Evolutionary conservation across 2,888 invertebrate species (phyloP).

Genomic region (Caenorhabditis japonica): DNA sequence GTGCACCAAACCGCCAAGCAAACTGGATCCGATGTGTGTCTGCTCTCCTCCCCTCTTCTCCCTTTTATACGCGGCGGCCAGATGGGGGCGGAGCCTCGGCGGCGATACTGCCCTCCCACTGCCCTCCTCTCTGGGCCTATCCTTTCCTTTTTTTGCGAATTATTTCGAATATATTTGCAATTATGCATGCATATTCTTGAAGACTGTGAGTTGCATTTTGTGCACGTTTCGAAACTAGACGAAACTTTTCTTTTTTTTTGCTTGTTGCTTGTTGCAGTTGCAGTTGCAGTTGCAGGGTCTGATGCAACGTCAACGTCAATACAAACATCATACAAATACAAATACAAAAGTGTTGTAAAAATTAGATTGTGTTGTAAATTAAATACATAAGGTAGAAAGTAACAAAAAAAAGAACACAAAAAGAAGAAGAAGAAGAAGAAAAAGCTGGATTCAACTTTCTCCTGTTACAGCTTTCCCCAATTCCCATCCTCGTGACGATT

Average conservation of each 20-base stretch:
- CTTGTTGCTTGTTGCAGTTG: too few relatives aligned
- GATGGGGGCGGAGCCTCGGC: constrained; percentile 37
- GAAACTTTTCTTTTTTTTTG: constrained; percentile 2
- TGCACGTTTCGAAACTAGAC: not conserved
- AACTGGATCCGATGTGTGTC: constrained; percentile 55
- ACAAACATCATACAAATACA: too few relatives aligned
- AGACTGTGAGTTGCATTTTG: not conserved
- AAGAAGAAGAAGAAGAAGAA: too few relatives aligned
- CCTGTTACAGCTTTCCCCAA: too few relatives aligned
- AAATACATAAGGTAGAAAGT: too few relatives aligned
- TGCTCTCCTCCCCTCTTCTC: constrained; percentile 49
- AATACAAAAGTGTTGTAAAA: constrained; percentile 27
- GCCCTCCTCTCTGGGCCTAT: constrained; percentile 27
- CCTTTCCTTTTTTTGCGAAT: constrained; percentile 51
- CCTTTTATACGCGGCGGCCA: constrained; percentile 40
- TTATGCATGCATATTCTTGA: not conserved
- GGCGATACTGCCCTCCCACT: constrained; percentile 38
- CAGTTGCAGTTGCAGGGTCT: constrained; percentile 19
- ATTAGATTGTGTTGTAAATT: constrained; percentile 1
- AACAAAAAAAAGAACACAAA: too few relatives aligned
- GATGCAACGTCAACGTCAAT: constrained; percentile 35
- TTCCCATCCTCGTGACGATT: too few relatives aligned
- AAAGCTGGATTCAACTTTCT: too few relatives aligned
- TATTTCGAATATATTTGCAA: constrained; percentile 36
- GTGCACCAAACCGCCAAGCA: constrained; percentile 41